Evolutionary conservation across 2,113 vertebrate genomes (phyloP).

Genomic region (Pachycephala philippinensis): DNA sequence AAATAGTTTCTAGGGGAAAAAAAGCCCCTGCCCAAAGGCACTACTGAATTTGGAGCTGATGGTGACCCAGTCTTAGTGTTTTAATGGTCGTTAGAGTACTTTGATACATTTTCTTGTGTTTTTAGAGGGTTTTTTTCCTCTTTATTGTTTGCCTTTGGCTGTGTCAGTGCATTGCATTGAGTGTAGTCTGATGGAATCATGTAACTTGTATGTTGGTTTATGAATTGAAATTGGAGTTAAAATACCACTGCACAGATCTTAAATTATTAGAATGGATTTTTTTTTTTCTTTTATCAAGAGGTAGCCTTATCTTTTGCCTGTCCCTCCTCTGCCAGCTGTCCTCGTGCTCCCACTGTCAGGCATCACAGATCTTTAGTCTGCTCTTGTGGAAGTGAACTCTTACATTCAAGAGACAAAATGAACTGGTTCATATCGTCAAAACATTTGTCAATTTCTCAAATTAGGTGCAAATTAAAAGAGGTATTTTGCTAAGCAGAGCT

Average conservation of each 20-base stretch:
- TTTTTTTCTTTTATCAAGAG: background rate
- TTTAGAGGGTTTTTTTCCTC: background rate
- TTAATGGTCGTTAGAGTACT: background rate
- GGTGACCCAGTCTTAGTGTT: background rate
- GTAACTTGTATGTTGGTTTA: background rate
- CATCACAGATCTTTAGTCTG: background rate
- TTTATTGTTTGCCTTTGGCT: background rate
- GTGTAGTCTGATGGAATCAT: background rate
- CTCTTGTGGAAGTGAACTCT: background rate
- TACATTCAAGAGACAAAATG: background rate
- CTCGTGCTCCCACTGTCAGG: background rate
- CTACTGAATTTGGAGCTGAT: background rate
- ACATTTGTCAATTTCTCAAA: conserved; percentile 58
- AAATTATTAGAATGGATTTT: background rate
- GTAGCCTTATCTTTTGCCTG: background rate
- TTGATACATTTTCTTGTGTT: background rate
- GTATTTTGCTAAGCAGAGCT: conserved; percentile 57
- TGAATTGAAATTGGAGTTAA: background rate
- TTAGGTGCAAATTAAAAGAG: conserved; percentile 64
- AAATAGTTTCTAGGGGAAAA: background rate
- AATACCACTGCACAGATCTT: background rate
- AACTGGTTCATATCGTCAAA: conserved; percentile 46
- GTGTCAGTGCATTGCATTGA: background rate
- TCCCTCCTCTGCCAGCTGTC: background rate
- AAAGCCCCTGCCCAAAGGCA: background rate